Percentiles rank a stretch among this genome's conserved stretches.
Evolutionary conservation across 2,113 vertebrate species (phyloP).

Genomic region (Carassius auratus): DNA sequence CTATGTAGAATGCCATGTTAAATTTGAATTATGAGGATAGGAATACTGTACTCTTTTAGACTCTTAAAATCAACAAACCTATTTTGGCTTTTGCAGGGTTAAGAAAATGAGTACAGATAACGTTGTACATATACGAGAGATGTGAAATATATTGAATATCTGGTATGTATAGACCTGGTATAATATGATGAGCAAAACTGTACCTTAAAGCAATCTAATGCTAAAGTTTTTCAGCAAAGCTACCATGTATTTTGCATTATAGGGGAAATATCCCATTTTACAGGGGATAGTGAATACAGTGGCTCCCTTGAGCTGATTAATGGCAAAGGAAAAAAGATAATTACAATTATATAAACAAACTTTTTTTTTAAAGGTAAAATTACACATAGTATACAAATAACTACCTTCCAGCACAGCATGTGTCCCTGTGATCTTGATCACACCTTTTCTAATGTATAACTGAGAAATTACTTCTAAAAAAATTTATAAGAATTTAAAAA

Average conservation of each 20-base stretch:
- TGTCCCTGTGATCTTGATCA: conserved; percentile 4
- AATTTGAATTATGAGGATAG: conserved; percentile 47
- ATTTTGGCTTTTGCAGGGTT: conserved; percentile 67
- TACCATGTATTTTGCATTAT: not conserved
- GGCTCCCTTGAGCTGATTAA: conserved; percentile 25
- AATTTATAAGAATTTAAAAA: not conserved
- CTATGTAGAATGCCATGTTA: conserved; percentile 51
- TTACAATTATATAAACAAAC: not conserved
- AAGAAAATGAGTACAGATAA: conserved; percentile 58
- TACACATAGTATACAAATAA: conserved; percentile 8
- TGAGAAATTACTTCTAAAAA: not conserved
- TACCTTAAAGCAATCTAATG: not conserved
- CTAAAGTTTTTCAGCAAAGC: conserved; percentile 12
- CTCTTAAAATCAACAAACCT: not conserved
- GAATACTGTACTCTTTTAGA: conserved; percentile 16
- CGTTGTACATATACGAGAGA: conserved; percentile 45
- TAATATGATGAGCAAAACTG: conserved; percentile 20
- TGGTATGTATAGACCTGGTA: conserved; percentile 29
- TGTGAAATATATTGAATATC: conserved; percentile 56
- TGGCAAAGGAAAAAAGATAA: not conserved
- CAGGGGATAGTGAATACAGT: not conserved
- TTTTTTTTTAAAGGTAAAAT: conserved; percentile 10
- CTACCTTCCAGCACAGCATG: conserved; percentile 44
- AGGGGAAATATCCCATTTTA: conserved; percentile 20
- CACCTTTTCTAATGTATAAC: conserved; percentile 21